Evolutionary conservation across 2,888 invertebrate species (phyloP).

Genomic region (Teleogryllus oceanicus): DNA sequence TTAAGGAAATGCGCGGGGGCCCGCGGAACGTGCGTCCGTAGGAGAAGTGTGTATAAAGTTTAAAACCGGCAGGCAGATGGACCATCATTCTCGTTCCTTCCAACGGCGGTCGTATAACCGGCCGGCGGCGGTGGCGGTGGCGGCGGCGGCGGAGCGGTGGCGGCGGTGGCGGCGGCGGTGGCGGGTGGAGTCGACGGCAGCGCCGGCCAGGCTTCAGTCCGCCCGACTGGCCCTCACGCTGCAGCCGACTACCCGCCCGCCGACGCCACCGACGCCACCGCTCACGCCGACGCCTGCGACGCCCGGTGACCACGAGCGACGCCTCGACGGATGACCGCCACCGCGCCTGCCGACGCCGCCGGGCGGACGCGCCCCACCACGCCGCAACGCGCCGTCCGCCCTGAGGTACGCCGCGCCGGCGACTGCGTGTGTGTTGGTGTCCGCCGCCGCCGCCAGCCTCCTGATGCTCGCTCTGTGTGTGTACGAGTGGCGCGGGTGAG

Average conservation of each 20-base stretch:
- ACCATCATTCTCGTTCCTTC: conserved; percentile 18
- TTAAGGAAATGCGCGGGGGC: conserved; percentile 9
- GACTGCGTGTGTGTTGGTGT: neutral
- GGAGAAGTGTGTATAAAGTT: conserved; percentile 18
- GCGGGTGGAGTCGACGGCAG: conserved; percentile 18
- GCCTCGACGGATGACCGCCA: neutral
- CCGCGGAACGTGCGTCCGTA: conserved; percentile 18
- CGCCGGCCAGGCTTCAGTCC: conserved; percentile 9
- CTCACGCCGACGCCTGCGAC: neutral
- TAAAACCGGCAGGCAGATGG: conserved; percentile 18
- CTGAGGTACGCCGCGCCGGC: neutral
- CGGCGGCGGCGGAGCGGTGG: conserved; percentile 3
- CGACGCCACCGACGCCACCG: neutral
- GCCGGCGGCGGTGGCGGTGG: neutral
- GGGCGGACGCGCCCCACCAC: neutral
- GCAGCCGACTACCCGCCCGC: neutral
- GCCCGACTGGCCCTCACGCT: conserved; percentile 1
- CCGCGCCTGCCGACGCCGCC: neutral
- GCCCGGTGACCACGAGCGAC: neutral
- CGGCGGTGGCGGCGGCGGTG: neutral
- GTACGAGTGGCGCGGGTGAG: neutral
- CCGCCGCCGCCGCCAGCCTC: neutral
- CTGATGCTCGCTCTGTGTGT: neutral
- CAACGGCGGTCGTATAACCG: conserved; percentile 18
- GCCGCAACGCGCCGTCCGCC: neutral